A percentile compares a stretch with the other conserved stretches of the same genome.
Conservation (phyloP, 2,797 vertebrate species). For the Rhinoraja longicauda region DNA sequence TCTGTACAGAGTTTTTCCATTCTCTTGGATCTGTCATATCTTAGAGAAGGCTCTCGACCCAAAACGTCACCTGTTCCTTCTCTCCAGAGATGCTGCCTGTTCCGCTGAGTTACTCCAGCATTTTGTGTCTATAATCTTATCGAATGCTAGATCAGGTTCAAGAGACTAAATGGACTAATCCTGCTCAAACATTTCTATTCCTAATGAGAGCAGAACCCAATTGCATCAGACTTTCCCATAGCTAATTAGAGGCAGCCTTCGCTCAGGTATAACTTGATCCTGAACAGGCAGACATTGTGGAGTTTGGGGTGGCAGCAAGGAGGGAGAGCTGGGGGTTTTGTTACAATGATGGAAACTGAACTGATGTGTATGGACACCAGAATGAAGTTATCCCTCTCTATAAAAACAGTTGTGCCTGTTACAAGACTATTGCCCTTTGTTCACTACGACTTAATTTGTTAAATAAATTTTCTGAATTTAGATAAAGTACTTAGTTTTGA, state of each 20-base stretch:
- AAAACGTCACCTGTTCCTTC: no score
- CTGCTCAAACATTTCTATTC: no score
- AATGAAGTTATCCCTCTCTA: neutral
- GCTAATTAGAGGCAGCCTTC: neutral
- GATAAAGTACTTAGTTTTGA: conserved; percentile 7
- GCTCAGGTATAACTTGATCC: neutral
- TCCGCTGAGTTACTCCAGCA: no score
- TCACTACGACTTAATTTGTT: neutral
- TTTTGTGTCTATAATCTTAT: no score
- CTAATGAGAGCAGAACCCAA: neutral
- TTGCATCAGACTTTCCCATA: neutral
- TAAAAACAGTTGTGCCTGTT: neutral
- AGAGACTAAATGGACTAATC: no score
- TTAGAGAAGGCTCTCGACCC: no score
- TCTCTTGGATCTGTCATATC: no score
- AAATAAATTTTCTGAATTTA: neutral
- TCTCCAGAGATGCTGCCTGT: no score
- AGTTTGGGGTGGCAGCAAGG: neutral
- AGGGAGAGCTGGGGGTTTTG: neutral
- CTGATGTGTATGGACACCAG: neutral
- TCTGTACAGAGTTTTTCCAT: no score
- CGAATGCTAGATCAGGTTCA: no score
- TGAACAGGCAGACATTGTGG: neutral
- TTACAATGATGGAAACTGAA: neutral
- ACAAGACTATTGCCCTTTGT: neutral